Evolutionary conservation across 1,140 invertebrate species (phyloP).

Genomic region (Saccostrea cuccullata): DNA sequence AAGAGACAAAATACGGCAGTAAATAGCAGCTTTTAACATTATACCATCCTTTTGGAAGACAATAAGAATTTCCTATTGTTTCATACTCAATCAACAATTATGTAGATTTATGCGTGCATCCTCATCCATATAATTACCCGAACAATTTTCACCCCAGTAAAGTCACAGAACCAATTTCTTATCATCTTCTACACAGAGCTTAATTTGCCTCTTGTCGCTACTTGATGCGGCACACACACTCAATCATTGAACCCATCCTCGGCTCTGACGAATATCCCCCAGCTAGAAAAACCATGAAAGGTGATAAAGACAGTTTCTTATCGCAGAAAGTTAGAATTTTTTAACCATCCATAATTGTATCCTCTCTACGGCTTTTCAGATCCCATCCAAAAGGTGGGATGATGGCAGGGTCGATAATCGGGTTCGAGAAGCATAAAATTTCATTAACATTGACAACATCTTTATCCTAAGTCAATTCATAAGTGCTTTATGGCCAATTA

Average conservation of each 20-base stretch:
- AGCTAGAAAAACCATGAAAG: conserved; percentile 25
- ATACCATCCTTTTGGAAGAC: conserved; percentile 44
- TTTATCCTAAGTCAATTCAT: conserved; percentile 41
- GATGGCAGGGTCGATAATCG: conserved; percentile 20
- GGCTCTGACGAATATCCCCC: conserved; percentile 9
- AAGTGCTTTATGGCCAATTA: conserved; percentile 41
- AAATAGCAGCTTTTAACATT: conserved; percentile 50
- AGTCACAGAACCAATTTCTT: conserved; percentile 46
- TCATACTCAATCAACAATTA: conserved; percentile 41
- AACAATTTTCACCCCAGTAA: conserved; percentile 24
- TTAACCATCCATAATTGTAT: conserved; percentile 19
- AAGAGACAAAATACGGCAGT: conserved; percentile 34
- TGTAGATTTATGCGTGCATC: conserved; percentile 43
- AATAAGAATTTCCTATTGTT: conserved; percentile 44
- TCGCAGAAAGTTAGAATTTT: conserved; percentile 29
- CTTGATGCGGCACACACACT: conserved; percentile 22
- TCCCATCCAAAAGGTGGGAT: conserved; percentile 36
- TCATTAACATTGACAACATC: conserved; percentile 38
- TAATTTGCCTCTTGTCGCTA: conserved; percentile 35
- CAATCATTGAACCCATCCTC: not conserved
- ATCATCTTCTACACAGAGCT: conserved; percentile 43
- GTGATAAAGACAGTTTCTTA: conserved; percentile 27
- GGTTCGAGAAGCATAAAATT: conserved; percentile 39
- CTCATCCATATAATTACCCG: conserved; percentile 43
- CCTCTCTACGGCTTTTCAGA: conserved; percentile 22